These are phyloP conservation scores for Eledona agricola DNA, from an alignment of 2,888 invertebrate species.

Conservation along the genomic window DNA sequence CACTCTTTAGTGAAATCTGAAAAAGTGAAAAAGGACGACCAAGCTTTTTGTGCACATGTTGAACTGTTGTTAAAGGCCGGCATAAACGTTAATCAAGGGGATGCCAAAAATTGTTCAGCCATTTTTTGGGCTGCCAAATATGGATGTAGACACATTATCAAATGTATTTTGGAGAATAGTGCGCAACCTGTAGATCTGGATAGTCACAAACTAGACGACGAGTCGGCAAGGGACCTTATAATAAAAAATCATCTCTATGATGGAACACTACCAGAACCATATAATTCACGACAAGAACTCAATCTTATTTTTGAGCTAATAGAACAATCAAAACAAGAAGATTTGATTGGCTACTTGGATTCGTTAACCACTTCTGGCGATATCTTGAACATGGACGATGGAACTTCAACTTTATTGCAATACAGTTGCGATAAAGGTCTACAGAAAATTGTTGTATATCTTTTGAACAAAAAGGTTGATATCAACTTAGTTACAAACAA, in stretches of 20 bases:
- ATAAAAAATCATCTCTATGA: conserved; percentile 57
- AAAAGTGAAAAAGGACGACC: conserved; percentile 60
- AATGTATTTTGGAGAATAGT: conserved; percentile 65
- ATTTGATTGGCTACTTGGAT: conserved; percentile 46
- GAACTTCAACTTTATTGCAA: conserved; percentile 60
- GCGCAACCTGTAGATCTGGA: conserved; percentile 67
- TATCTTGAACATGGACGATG: conserved; percentile 55
- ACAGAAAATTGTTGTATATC: conserved; percentile 63
- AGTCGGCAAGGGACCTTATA: conserved; percentile 68
- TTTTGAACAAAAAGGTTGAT: conserved; percentile 66
- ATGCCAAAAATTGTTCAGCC: conserved; percentile 53
- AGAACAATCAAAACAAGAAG: conserved; percentile 46
- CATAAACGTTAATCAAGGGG: conserved; percentile 49
- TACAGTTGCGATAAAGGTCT: conserved; percentile 63
- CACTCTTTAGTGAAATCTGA: conserved; percentile 53
- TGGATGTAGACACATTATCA: conserved; percentile 65
- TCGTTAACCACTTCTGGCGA: conserved; percentile 32
- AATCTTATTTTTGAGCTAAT: conserved; percentile 35
- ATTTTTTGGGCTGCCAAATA: conserved; percentile 71
- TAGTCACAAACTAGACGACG: conserved; percentile 55
- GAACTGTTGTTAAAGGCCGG: conserved; percentile 48
- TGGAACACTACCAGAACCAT: conserved; percentile 43
- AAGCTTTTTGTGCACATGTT: conserved; percentile 48
- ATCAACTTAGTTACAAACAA: conserved; percentile 65
- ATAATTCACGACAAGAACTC: conserved; percentile 23